Evolutionary conservation across 2,797 vertebrate species (phyloP), one percentile per base, ranked within the genome.

Genomic region (Podarcis siculus): DNA sequence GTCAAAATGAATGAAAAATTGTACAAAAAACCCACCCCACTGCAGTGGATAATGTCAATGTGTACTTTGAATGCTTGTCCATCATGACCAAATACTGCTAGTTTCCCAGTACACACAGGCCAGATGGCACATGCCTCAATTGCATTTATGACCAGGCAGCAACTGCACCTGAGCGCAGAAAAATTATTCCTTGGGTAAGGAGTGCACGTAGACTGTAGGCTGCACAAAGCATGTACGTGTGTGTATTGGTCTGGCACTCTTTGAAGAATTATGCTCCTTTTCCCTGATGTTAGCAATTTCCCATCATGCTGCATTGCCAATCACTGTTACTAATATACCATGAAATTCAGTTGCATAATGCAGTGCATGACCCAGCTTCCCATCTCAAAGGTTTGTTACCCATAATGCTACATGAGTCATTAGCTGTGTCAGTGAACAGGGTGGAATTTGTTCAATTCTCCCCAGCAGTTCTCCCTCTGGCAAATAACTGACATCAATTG

Each of bases 321-420:
- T 93, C 92, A 87, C 89, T 91, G 94, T 92, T 91, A 90, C 92
- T 93, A 94, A 93, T 87, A 95, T 84, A 91, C 89, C 92, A 94
- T 95, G 93, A 94, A 93, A 94, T 95, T 90, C 91, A 90, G 89
- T 94, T 93, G 87, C 92, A 90, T 93, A 92, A 94, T 88, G 88
- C 72, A 89, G 92, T 85, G 90, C 86, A 92, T 88, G 86, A 90
- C 94, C 87, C 92, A 92, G 73, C 86, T 93, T 90, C 86, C 90
- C 87, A 82, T 94, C 93, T 89, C 90, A 89, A 86, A 93, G 91
- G 86, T 90, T 95, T 93, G 85, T 89, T 95, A 90, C 87, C 92
- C 92, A 87, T 94, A 93, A 92, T 94, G 93, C 93, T 93, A 87
- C 90, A 93, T 72, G 92, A 95, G 76, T 92, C 95, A 93, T 88